Conservation (phyloP, 2,113 vertebrate species). For the Cyanoderma ruficeps region DNA sequence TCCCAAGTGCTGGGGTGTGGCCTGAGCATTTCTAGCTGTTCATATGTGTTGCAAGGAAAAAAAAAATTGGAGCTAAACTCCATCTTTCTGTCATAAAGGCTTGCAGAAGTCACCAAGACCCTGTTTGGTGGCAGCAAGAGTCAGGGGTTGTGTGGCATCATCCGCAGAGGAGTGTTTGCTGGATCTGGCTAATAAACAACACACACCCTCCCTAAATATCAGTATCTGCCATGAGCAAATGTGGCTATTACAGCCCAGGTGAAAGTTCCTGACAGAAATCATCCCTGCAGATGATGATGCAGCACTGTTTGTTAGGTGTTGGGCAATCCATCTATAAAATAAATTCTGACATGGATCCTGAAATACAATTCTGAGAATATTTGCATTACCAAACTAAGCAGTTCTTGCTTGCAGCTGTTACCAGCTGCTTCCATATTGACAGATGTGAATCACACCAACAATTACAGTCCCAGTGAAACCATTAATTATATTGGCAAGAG, state of each 20-base stretch:
- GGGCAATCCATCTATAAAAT: not conserved
- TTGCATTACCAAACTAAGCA: constrained; percentile 34
- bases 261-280: not conserved
- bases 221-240: not conserved
- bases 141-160: not conserved
- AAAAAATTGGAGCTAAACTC: not conserved
- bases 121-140: not conserved
- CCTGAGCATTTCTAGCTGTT: not conserved
- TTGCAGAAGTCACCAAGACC: not conserved
- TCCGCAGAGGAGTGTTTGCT: not conserved
- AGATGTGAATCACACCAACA: constrained; percentile 26
- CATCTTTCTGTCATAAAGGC: not conserved
- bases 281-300: not conserved
- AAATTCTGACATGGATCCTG: not conserved
- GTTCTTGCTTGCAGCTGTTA: constrained; percentile 43
- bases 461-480: constrained; percentile 17
- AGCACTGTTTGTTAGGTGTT: not conserved
- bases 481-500: constrained; percentile 53
- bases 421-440: constrained; percentile 51
- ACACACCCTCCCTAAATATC: not conserved
- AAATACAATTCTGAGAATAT: not conserved
- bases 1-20: not conserved
- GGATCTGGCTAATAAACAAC: not conserved
- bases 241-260: not conserved
- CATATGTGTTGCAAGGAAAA: not conserved